Evolutionary conservation across 1,140 invertebrate genomes (phyloP), one percentile per base, ranked within the genome.

Genomic region (Sycophila sp.): DNA sequence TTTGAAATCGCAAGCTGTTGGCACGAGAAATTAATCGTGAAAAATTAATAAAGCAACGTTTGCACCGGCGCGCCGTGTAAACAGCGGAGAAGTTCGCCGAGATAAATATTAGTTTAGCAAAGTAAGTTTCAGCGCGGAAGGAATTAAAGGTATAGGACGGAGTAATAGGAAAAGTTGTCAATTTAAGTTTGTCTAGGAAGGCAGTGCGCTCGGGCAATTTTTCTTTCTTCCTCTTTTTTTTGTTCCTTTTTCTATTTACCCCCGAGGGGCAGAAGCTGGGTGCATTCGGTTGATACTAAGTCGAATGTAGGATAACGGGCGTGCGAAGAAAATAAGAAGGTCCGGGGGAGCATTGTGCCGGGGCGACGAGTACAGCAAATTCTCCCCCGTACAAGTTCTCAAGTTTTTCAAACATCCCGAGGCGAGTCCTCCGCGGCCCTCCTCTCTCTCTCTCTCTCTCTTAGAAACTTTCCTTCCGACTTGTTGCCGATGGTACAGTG

Each of bases 321-420:
- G 40, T 19, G 28, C 32, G 34, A 26, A 4, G 53, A 56, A 32
- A 51, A 51, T 51, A 26, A 51, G 47, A 38, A 22, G 32, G 47
- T 38, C 17, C 0, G 38, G n/a, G 13, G 11, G 19, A 26, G 24
- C 26, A 53, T 28, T 28, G 49, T 65, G 28, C 60, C 68, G 68
- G 66, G n/a, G 71, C 73, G 56, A 45, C 58, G 62, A 56, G 58
- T 69, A 66, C 69, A 64, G 66, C 58, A 65, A 75, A 76, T 70
- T 74, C 74, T 64, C 51, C 45, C 68, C 73, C 69, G 71, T 73
- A 65, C 64, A 72, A 75, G 65, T 77, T 77, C 30, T 2, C 73
- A 75, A 76, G 70, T 77, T 77, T 79, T 78, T 75, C 71, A 76
- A 76, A 78, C 73, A 78, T 73, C 75, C 78, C 60, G 59, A 68